Evolutionary conservation across 2,888 invertebrate species (phyloP), one percentile per base, ranked within the genome.

Genomic region (Cephalotes varians): DNA sequence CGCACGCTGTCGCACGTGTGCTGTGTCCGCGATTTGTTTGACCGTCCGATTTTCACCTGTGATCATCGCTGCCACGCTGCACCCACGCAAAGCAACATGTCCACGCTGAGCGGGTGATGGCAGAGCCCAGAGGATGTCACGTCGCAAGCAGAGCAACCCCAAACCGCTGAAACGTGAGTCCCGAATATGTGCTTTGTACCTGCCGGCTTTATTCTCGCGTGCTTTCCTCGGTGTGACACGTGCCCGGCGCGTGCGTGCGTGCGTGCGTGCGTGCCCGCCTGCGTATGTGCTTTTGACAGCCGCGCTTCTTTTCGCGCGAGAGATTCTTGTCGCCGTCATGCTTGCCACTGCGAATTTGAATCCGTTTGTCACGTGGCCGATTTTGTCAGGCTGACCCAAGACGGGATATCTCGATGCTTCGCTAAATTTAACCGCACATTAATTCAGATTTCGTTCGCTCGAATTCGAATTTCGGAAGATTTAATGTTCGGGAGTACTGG

Each of bases 111-210:
- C 92, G 93, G 94, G 94, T 94, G 94, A 93, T 94, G 94, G 94
- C 93, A 91, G 93, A 92, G 85, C 90, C 88, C 88, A 91, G 92
- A 94, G 93, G 93, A 98, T 98, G 98, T 98, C 98, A 95, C 97
- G 98, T 95, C 96, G 98, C 96, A 98, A 98, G 96, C 98, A 98
- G 96, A 98, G 98, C 96, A 98, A 98, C 96, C 98, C 98, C 93
- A 98, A 98, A 95, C 98, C 98, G 95, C 96, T 98, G 94, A 98
- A 98, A 98, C 97, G 98, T 98, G 95, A 97, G 98, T 97, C 91
- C 60, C 28, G n/a, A 31, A 34, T 18, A 21, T 44, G 67, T 56
- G 77, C 67, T 56, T 77, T 51, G 3, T 5, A 34, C 54, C 51
- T 67, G 64, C 76, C 73, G 56, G 74, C 56, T 54, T 76, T 10